Base-by-base conservation (phyloP, 2,888 invertebrate species). In the Petrolisthes cinctipes region DNA sequence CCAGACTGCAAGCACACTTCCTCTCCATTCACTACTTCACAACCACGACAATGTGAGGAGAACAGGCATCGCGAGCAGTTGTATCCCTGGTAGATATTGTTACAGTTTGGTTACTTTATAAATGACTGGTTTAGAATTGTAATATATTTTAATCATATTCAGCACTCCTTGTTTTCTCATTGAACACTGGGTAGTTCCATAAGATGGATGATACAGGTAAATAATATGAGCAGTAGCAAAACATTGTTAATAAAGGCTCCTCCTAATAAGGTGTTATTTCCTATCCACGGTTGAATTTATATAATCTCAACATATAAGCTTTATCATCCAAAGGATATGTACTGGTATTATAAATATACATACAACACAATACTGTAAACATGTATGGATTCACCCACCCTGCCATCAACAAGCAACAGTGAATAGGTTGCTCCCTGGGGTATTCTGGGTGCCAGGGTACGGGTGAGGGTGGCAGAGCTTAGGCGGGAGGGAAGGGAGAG, bases 31-130 rank as follows among this genome's bases (percentile, higher is more conserved):
- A 93, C 92, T 37, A 95, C 92, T 80, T 93, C 93, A 92, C 95
- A 95, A 17, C 95, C 95, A 7, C 93, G 92, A 91, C 95, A 95
- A 91, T 94, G 94, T 6, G 93, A 92, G 9, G 93, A 93, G 91
- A 93, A 95, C 91, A 94, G 93, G 91, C 95, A 95, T 3, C 95
- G 93, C 14, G 94, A 94, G 91, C 95, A 95, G 85, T 90, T 90
- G 86, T 90, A 90, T 20, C 90, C 90, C 89, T 89, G 82, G 1
- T 73, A 20, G 9, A 73, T 73, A 73, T 73, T 73, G 1, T 73
- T 73, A 9, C 37, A 37, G 37, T 37, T 37, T 37, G 37, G 37
- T 37, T 37, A 37, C 37, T 37, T 37, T 37, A 37, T 37, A 2
- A 37, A 37, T 37, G 37, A 37, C 37, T 37, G 2, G 2, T 37